These are phyloP conservation scores for Serrognathus titanus DNA, from an alignment of 2,888 invertebrate species.

Conservation along the genomic window DNA sequence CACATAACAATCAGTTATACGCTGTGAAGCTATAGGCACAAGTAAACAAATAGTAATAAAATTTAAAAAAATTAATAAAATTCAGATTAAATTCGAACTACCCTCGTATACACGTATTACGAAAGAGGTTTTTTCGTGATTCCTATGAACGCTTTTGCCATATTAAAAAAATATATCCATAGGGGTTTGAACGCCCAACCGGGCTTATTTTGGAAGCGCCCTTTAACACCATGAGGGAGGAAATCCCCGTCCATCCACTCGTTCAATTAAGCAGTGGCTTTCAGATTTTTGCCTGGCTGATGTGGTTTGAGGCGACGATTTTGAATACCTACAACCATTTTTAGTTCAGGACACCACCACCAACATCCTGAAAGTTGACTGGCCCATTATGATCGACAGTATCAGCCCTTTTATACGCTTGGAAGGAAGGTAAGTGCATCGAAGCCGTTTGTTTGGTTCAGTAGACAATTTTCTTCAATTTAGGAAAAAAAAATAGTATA, in stretches of 20 bases:
- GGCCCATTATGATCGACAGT: constrained; percentile 42
- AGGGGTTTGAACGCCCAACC: too few relatives aligned
- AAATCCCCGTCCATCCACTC: constrained; percentile 33
- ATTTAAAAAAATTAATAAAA: too few relatives aligned
- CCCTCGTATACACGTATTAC: too few relatives aligned
- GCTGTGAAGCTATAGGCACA: too few relatives aligned
- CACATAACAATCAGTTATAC: too few relatives aligned
- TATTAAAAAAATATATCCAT: too few relatives aligned
- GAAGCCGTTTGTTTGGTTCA: background rate
- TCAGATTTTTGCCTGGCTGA: constrained; percentile 40
- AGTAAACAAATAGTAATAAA: too few relatives aligned
- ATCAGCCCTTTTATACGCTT: constrained; percentile 36
- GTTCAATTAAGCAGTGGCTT: background rate
- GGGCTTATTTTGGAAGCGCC: constrained; percentile 39
- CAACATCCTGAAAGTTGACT: constrained; percentile 36
- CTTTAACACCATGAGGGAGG: constrained; percentile 39
- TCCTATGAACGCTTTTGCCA: too few relatives aligned
- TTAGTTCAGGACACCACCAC: constrained; percentile 34
- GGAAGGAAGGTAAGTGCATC: constrained; percentile 33
- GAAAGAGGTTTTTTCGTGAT: too few relatives aligned
- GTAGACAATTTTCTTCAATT: background rate
- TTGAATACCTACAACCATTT: constrained; percentile 40
- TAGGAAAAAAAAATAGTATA: background rate
- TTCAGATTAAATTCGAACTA: too few relatives aligned
- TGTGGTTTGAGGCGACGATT: constrained; percentile 40